These are phyloP conservation scores for Thereva nobilitata DNA, from an alignment of 2,888 invertebrate genomes.

Conservation along the genomic window DNA sequence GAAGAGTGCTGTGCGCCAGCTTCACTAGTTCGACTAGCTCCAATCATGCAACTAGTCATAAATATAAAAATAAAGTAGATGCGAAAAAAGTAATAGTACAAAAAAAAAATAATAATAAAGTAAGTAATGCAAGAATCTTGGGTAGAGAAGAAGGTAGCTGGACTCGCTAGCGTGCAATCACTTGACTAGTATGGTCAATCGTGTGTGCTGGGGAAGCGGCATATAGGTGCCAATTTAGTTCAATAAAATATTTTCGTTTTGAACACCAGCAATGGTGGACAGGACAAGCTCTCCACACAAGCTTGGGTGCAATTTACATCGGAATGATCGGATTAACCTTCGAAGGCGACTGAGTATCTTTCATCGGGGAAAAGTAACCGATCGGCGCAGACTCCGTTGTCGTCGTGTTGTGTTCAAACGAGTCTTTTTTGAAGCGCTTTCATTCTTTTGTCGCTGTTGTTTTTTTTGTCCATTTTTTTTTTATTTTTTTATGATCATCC, in stretches of 20 bases:
- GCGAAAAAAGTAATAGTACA: background rate
- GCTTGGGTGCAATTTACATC: constrained; percentile 24
- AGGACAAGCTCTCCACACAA: no score
- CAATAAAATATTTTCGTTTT: constrained; percentile 35
- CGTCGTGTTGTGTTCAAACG: background rate
- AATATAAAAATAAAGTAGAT: background rate
- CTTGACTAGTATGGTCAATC: constrained; percentile 21
- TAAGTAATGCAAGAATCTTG: no score
- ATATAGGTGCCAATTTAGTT: constrained; percentile 35
- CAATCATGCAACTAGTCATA: background rate
- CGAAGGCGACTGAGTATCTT: background rate
- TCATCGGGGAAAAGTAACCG: no score
- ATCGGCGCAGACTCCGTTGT: background rate
- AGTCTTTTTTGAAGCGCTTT: background rate
- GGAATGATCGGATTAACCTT: constrained; percentile 29
- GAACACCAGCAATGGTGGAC: background rate
- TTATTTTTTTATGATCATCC: background rate
- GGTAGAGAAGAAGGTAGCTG: constrained; percentile 7
- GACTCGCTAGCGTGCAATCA: constrained; percentile 18
- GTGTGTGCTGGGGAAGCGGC: constrained; percentile 14
- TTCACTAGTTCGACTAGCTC: no score
- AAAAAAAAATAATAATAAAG: background rate
- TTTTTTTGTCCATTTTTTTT: background rate
- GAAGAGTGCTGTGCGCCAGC: background rate
- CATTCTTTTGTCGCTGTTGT: background rate